A percentile compares a stretch with the other conserved stretches of the same genome.
These are phyloP conservation scores for Ophioninae sp. DNA, from an alignment of 2,888 invertebrate genomes.

Conservation along the genomic window DNA sequence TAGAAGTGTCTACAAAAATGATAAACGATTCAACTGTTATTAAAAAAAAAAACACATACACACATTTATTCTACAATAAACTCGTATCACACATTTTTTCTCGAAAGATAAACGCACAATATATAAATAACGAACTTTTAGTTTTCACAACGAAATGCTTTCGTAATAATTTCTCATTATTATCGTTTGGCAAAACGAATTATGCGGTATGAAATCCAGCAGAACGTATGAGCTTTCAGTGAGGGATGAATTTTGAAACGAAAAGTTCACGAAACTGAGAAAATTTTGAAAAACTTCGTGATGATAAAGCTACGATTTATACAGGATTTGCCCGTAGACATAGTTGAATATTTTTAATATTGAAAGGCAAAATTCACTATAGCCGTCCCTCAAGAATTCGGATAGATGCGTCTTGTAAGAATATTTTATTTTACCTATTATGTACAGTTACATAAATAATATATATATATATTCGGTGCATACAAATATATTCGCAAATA, in stretches of 20 bases:
- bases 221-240: not conserved
- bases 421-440: constrained; percentile 75
- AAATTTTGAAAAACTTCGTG: not conserved
- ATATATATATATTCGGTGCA: constrained; percentile 47
- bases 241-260: not conserved
- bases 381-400: constrained; percentile 23
- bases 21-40: not conserved
- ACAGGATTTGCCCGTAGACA: not conserved
- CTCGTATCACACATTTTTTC: not conserved
- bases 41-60: not conserved
- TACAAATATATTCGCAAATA: not conserved
- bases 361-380: constrained; percentile 16
- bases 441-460: constrained; percentile 66
- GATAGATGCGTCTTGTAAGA: constrained; percentile 70
- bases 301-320: not conserved
- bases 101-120: not conserved
- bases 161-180: not conserved
- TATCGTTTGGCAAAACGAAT: not conserved
- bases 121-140: not conserved
- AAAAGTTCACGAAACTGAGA: not conserved
- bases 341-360: constrained; percentile 6
- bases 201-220: not conserved
- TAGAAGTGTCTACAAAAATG: not conserved
- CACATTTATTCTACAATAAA: not conserved
- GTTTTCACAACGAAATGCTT: not conserved